Conservation (phyloP, 2,113 vertebrate genomes). For the Alouatta palliata region DNA sequence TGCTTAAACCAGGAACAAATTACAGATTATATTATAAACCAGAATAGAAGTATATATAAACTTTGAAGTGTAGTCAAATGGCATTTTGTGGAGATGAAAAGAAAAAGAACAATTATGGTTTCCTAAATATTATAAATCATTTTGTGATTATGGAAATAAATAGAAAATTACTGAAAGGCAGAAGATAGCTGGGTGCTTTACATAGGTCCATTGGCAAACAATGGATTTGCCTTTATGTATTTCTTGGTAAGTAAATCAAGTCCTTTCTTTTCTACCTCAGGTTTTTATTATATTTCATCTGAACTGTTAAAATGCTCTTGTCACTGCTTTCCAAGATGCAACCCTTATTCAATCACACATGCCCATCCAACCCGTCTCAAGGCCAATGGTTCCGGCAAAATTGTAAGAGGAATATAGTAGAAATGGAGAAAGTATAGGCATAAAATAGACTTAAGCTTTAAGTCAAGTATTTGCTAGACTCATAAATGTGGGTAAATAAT, state of each 20-base stretch:
- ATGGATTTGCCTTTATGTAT: neutral
- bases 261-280: neutral
- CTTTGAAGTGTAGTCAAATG: neutral
- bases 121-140: constrained; percentile 33
- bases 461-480: neutral
- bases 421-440: neutral
- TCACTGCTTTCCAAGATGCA: neutral
- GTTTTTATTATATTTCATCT: neutral
- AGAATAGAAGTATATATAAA: neutral
- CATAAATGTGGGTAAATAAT: neutral
- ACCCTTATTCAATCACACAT: neutral
- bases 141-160: neutral
- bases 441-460: neutral
- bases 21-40: neutral
- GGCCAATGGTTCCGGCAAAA: neutral
- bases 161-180: neutral
- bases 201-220: neutral
- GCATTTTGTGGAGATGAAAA: neutral
- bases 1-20: neutral
- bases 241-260: neutral
- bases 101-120: neutral
- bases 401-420: neutral
- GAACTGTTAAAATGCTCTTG: neutral
- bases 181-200: neutral
- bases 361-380: neutral